Evolutionary conservation across 2,113 vertebrate genomes (phyloP), one percentile per base, ranked within the genome.

Genomic region (Mesembrinibis cayennensis): DNA sequence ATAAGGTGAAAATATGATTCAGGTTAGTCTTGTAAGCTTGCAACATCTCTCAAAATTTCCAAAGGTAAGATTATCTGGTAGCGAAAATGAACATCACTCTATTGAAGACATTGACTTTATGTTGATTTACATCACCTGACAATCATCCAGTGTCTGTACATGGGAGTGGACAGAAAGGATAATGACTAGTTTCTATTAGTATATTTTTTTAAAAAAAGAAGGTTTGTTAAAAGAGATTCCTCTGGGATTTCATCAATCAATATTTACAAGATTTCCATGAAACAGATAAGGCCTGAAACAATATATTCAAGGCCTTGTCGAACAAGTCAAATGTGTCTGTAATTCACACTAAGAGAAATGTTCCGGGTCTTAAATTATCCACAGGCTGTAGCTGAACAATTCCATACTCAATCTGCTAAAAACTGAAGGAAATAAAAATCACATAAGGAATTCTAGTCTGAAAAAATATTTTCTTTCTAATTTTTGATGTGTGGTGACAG

Each of bases 211-310:
- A 15, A 11, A 58, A 88, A 82, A 66, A 69, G 11, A 23, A 87
- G 5, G 30, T 91, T 85, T 96, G 30, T 78, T 92, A 83, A 93
- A 91, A 86, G 63, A 89, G 19, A 82, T 89, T 97, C 97, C 91
- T 90, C 70, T 97, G 93, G 66, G 87, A 97, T 97, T 98, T 96
- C 53, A 95, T 97, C 77, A 85, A 93, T 96, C 47, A 16, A 97
- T 98, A 97, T 97, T 97, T 98, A 98, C 92, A 97, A 96, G 94
- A 96, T 97, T 98, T 89, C 89, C 50, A 80, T 95, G 96, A 96
- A 98, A 96, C 80, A 93, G 80, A 95, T 97, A 96, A 96, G 72
- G 58, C 78, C 49, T 93, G 74, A 94, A 92, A 97, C 67, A 92
- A 61, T 86, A 87, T 69, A 38, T 88, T 96, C 90, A 96, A 77